Evolutionary conservation across 1,140 invertebrate genomes (phyloP).

Genomic region (Macrotrachela quadricornifera): DNA sequence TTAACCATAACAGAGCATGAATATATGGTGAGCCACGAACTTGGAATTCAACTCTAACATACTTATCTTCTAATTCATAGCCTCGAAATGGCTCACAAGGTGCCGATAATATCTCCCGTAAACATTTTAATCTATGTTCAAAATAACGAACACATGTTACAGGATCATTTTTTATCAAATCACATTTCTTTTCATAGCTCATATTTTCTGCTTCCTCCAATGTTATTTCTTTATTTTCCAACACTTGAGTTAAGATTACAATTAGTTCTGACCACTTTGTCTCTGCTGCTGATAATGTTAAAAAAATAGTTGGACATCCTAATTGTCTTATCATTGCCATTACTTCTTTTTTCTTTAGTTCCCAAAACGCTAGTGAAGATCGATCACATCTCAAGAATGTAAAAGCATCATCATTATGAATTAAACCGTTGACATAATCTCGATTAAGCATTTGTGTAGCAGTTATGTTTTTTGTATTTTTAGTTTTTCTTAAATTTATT

Average conservation of each 20-base stretch:
- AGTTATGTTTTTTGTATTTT: no score
- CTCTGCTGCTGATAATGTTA: neutral
- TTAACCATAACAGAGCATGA: no score
- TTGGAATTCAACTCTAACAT: no score
- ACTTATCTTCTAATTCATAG: no score
- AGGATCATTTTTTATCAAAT: neutral
- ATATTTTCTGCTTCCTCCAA: neutral
- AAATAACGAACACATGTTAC: neutral
- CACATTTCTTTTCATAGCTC: neutral
- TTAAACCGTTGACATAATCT: no score
- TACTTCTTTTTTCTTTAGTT: neutral
- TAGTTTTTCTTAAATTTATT: no score
- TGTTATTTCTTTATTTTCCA: neutral
- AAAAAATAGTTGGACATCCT: neutral
- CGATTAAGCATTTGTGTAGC: no score
- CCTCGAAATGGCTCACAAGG: no score
- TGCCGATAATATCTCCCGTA: no score
- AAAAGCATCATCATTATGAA: no score
- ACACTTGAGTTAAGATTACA: neutral
- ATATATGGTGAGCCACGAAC: no score
- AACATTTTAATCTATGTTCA: neutral
- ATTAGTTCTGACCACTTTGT: neutral
- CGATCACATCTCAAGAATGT: neutral
- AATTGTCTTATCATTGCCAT: neutral
- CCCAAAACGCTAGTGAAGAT: neutral